Evolutionary conservation across 1,140 invertebrate species (phyloP).

Genomic region (Cryptotermes secundus): DNA sequence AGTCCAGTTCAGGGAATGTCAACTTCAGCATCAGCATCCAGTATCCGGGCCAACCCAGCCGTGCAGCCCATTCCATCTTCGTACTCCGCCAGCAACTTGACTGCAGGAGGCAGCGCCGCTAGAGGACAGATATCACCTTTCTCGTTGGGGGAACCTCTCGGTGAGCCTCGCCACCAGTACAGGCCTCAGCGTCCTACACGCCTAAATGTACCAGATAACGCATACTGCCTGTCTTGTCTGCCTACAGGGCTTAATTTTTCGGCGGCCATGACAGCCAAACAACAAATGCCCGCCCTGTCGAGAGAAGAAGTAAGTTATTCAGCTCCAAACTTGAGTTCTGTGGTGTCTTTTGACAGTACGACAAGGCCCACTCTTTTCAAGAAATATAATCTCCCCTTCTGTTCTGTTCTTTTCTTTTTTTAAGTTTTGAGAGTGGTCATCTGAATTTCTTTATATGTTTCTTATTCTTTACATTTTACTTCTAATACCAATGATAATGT

Average conservation of each 20-base stretch:
- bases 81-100: constrained; percentile 23
- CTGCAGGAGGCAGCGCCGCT: not conserved
- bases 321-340: too few species aligned
- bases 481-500: too few species aligned
- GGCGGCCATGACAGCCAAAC: constrained; percentile 40
- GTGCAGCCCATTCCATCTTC: not conserved
- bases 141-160: constrained; percentile 25
- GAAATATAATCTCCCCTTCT: too few species aligned
- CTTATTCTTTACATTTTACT: too few species aligned
- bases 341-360: too few species aligned
- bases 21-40: not conserved
- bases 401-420: too few species aligned
- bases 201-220: not conserved
- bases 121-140: constrained; percentile 27
- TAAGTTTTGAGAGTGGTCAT: too few species aligned
- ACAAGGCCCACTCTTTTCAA: too few species aligned
- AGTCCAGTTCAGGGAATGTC: constrained; percentile 19
- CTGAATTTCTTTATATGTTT: too few species aligned
- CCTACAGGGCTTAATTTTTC: constrained; percentile 44
- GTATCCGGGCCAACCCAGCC: not conserved
- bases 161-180: constrained; percentile 27
- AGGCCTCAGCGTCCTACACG: constrained; percentile 29
- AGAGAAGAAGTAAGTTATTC: not conserved
- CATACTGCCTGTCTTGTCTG: constrained; percentile 44
- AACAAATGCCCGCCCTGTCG: not conserved